Evolutionary conservation across 2,797 vertebrate genomes (phyloP), one percentile per base, ranked within the genome.

Genomic region (Ctenopoma kingsleyae): DNA sequence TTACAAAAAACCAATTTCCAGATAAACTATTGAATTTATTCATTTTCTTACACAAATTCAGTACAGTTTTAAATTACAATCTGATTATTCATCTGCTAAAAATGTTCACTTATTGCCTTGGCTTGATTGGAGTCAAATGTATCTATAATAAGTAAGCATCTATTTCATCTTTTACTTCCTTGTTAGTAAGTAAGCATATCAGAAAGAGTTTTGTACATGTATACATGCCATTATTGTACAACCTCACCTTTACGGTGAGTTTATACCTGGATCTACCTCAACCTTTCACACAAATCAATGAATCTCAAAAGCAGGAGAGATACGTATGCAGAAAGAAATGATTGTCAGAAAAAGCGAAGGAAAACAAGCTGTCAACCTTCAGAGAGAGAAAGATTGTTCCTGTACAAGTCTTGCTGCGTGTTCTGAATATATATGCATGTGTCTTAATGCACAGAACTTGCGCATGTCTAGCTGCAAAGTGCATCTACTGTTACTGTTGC

Each of bases 31-130:
- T 81, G 30, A 81, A 65, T 93, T 90, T 87, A 89, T 92, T 93
- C 46, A 5, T 92, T 91, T 90, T 92, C 72, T 90, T 92, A 92
- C 81, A 92, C 78, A 88, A 93, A 88, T 70, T 75, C 76, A 79
- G 67, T 58, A 89, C 80, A 89, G 64, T 63, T 78, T 73, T 69
- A 75, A 49, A 86, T 83, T 71, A 88, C 71, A 86, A 67, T 82
- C 49, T 49, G 65, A 48, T 82, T 65, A 82, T 79, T 65, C 64
- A 71, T 76, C 69, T 63, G 57, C 86, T 92, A 93, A 92, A 95
- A 94, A 92, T 80, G 65, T 82, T 79, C 66, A 76, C 46, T 93
- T 93, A 94, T 94, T 94, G 91, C 92, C 88, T 86, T 87, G 83
- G 76, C 78, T 87, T 89, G 71, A 85, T 64, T 71, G 38, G 68